phyloP scores from a whole-genome alignment of 2,797 vertebrate species.

The Silurus aristotelis region DNA sequence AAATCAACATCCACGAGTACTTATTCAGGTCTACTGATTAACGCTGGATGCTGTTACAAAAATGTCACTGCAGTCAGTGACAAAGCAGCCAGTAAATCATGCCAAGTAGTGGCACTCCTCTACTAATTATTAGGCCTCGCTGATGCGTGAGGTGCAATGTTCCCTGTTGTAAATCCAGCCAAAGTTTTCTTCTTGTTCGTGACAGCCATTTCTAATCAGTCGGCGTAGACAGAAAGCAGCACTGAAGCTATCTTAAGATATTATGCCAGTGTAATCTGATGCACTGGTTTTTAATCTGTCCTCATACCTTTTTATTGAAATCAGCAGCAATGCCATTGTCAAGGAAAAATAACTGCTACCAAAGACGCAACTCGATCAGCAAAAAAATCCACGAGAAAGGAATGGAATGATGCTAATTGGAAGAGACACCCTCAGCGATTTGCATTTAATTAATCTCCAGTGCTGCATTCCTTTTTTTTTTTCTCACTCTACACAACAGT shows the following conservation, averaged over 20 bases:
- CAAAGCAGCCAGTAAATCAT: constrained; percentile 48
- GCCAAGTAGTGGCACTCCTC: constrained; percentile 45
- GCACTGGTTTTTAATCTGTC: constrained; percentile 41
- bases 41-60: constrained; percentile 28
- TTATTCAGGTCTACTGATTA: constrained; percentile 48
- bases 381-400: constrained; percentile 29
- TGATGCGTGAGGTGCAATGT: constrained; percentile 41
- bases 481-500: constrained; percentile 10
- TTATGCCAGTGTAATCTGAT: constrained; percentile 55
- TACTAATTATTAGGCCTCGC: constrained; percentile 52
- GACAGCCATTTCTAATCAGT: constrained; percentile 57
- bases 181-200: constrained; percentile 35
- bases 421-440: constrained; percentile 32
- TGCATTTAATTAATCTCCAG: constrained; percentile 43
- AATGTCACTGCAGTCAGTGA: constrained; percentile 46
- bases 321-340: constrained; percentile 23
- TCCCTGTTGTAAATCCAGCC: constrained; percentile 43
- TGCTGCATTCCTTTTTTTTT: constrained; percentile 24
- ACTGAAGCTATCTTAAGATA: constrained; percentile 50
- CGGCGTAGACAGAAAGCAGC: constrained; percentile 42
- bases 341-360: constrained; percentile 5
- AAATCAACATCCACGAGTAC: constrained; percentile 32
- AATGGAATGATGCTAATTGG: constrained; percentile 41
- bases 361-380: constrained; percentile 24
- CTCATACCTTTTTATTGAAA: constrained; percentile 24